Percentiles rank a stretch among this genome's conserved stretches.
Conservation (phyloP, 92 coral and sea anemone species). For the Desmophyllum pertusum region DNA sequence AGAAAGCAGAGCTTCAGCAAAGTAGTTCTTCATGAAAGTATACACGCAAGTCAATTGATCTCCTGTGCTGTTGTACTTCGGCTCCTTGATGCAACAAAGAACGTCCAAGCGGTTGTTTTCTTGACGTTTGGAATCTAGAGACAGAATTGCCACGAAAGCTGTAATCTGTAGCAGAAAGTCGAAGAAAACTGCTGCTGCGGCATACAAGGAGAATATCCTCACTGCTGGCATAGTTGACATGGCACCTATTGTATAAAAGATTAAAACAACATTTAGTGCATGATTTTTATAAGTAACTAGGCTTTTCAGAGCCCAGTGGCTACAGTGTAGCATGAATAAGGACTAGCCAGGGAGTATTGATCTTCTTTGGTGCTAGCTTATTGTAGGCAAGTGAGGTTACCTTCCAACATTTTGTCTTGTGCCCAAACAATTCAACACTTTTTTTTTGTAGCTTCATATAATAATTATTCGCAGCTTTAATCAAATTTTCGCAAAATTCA, state of each 20-base stretch:
- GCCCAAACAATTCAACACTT: too few relatives aligned
- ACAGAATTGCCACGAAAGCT: conserved; percentile 92
- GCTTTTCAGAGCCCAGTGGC: too few relatives aligned
- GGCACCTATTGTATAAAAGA: conserved; percentile 70
- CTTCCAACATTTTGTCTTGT: too few relatives aligned
- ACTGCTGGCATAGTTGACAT: conserved; percentile 98
- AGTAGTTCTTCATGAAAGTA: conserved; percentile 62
- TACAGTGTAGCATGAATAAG: too few relatives aligned
- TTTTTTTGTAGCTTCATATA: too few relatives aligned
- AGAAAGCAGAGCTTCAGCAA: conserved; percentile 72
- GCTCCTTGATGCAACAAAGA: conserved; percentile 66
- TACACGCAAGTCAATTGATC: conserved; percentile 70
- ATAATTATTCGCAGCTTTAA: too few relatives aligned
- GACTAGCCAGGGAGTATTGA: too few relatives aligned
- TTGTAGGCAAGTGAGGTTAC: too few relatives aligned
- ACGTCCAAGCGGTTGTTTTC: conserved; percentile 77
- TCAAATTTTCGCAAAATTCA: too few relatives aligned
- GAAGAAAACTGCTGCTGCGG: conserved; percentile 89
- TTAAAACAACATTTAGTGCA: too few relatives aligned
- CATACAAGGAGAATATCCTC: conserved; percentile 89
- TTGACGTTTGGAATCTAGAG: conserved; percentile 90
- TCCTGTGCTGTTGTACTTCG: conserved; percentile 14
- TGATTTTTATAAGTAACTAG: too few relatives aligned
- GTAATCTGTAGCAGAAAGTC: conserved; percentile 92
- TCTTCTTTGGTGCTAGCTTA: too few relatives aligned